These are phyloP conservation scores for Poliocrania exsul DNA, from an alignment of 2,797 vertebrate genomes.

Conservation along the genomic window DNA sequence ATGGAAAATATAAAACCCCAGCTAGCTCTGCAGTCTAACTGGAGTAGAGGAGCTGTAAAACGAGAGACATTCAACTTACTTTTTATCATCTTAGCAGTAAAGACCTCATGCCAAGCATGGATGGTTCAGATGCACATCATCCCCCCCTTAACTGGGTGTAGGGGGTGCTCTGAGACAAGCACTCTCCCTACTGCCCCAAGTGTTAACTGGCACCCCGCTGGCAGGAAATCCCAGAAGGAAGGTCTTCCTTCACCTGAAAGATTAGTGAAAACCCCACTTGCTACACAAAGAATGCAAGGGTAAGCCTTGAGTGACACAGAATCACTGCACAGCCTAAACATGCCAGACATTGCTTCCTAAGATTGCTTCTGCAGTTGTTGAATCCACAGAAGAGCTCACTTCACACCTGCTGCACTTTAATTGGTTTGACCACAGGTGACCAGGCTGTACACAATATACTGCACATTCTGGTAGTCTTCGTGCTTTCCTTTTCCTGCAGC, in stretches of 20 bases:
- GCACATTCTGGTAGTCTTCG: not conserved
- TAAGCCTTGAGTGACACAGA: not conserved
- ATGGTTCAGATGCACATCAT: not conserved
- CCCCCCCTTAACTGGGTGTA: rapidly evolving
- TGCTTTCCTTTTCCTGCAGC: not conserved
- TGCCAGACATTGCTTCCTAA: not conserved
- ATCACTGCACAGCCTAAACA: not conserved
- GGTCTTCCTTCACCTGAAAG: not conserved
- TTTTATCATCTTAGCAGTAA: not conserved
- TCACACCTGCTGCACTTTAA: not conserved
- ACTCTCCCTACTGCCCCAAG: not conserved
- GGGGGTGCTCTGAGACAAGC: not conserved
- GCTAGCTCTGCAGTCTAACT: not conserved
- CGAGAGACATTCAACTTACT: not conserved
- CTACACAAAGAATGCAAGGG: not conserved
- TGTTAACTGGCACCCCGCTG: not conserved
- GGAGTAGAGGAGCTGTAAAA: not conserved
- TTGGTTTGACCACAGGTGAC: not conserved
- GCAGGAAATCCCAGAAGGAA: not conserved
- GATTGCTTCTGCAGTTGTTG: not conserved
- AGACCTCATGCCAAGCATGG: not conserved
- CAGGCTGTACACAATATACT: not conserved
- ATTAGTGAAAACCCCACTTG: not conserved
- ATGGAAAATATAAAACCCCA: not conserved
- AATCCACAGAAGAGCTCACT: not conserved